Evolutionary conservation across 2,888 invertebrate genomes (phyloP).

Genomic region (Phytoseiulus persimilis): DNA sequence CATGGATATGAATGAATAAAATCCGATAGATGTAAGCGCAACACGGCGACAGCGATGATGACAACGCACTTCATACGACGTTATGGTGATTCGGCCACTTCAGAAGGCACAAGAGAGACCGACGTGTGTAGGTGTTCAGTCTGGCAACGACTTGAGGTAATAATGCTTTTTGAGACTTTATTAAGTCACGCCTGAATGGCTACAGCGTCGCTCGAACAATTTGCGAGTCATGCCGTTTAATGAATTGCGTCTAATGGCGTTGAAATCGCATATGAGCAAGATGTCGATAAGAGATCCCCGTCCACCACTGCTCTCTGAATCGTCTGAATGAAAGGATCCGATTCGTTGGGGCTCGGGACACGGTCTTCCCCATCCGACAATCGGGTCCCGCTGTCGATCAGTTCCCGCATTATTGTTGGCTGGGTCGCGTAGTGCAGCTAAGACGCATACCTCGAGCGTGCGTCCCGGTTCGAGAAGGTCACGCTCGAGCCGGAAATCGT

Average conservation of each 20-base stretch:
- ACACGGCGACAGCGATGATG: background rate
- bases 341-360: too few relatives aligned
- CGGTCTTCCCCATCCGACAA: too few relatives aligned
- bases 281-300: background rate
- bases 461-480: too few relatives aligned
- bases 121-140: background rate
- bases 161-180: background rate
- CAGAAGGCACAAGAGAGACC: background rate
- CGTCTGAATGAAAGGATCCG: too few relatives aligned
- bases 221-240: slow-evolving; percentile 32
- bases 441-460: too few relatives aligned
- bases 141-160: background rate
- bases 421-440: too few relatives aligned
- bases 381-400: too few relatives aligned
- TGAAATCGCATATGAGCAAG: background rate
- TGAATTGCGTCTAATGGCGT: slow-evolving; percentile 18
- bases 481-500: too few relatives aligned
- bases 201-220: slow-evolving; percentile 12
- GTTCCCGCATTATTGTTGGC: too few relatives aligned
- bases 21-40: background rate
- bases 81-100: background rate
- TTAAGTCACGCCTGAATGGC: background rate
- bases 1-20: background rate
- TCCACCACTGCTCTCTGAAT: background rate
- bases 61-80: background rate